Evolutionary conservation across 2,113 vertebrate genomes (phyloP).

Genomic region (Garra rufa): DNA sequence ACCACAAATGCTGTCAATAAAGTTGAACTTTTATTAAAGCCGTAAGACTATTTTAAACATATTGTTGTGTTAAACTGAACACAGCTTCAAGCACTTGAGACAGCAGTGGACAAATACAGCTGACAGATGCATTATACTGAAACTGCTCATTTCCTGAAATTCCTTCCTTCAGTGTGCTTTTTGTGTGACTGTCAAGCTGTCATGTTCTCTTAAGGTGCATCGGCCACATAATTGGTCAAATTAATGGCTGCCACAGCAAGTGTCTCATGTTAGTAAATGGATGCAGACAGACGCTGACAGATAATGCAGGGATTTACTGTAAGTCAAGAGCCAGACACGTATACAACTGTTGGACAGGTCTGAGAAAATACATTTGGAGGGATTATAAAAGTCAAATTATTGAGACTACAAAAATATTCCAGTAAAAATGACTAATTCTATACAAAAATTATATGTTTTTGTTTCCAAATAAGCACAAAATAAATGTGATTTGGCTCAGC

Average conservation of each 20-base stretch:
- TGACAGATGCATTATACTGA: neutral
- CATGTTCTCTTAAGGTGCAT: slow-evolving; percentile 30
- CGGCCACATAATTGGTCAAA: slow-evolving; percentile 24
- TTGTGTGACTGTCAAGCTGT: slow-evolving; percentile 42
- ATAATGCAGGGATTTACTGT: neutral
- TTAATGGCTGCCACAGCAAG: neutral
- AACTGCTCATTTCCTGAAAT: slow-evolving; percentile 1
- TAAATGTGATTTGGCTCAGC: neutral
- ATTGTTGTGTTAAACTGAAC: neutral
- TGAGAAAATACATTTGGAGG: neutral
- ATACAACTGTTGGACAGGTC: neutral
- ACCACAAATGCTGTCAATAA: neutral
- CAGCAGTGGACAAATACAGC: neutral
- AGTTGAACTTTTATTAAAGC: neutral
- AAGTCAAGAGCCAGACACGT: neutral
- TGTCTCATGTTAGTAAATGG: neutral
- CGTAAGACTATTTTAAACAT: neutral
- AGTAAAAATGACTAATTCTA: neutral
- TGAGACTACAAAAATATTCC: neutral
- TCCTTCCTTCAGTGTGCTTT: neutral
- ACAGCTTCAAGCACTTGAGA: neutral
- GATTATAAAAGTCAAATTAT: neutral
- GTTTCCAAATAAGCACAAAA: no score
- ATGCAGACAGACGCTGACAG: neutral
- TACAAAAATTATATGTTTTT: neutral